Evolutionary conservation across 2,797 vertebrate genomes (phyloP), one percentile per base, ranked within the genome.

Genomic region (Xenopus petersii): DNA sequence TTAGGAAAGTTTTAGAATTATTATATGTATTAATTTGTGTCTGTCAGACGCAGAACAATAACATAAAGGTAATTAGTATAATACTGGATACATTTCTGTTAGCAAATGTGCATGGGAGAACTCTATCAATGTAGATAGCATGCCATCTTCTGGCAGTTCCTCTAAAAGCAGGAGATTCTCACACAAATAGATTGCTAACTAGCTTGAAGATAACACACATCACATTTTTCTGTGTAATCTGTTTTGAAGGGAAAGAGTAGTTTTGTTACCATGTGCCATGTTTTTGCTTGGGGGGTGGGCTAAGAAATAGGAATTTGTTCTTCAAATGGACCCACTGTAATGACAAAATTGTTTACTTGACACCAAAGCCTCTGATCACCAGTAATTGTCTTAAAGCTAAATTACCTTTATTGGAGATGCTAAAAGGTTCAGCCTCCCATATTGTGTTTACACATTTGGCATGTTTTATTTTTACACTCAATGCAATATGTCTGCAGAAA

Each of bases 81-180:
- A 56, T 12, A 56, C 16, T 2, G 54, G 54, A 56, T 16, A 56
- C n/a, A 16, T 56, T 12, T 16, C 15, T 2, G 13, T 56, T 16
- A 56, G 5, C 54, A 36, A 0, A 36, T 0, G 2, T 2, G 5
- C 70, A 81, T 75, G 85, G 81, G 86, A 86, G 84, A 64, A 80
- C 80, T 88, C 84, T 82, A 93, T 95, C 93, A 93, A 92, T 90
- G 94, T 94, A 96, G 93, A 92, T 86, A 95, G 90, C 81, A 86
- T 93, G 95, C 95, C 95, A 95, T 92, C 95, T 98, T 87, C 94
- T 96, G 97, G 93, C 88, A 88, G 84, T 87, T 87, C 33, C 49
- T 68, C 30, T 58, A 81, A 83, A 80, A 82, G 92, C 88, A 93
- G 87, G 73, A 88, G 93, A 93, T 84, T 85, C 51, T 69, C n/a